Base-by-base conservation (phyloP, 2,888 invertebrate genomes). In the Diaprepes abbreviatus region DNA sequence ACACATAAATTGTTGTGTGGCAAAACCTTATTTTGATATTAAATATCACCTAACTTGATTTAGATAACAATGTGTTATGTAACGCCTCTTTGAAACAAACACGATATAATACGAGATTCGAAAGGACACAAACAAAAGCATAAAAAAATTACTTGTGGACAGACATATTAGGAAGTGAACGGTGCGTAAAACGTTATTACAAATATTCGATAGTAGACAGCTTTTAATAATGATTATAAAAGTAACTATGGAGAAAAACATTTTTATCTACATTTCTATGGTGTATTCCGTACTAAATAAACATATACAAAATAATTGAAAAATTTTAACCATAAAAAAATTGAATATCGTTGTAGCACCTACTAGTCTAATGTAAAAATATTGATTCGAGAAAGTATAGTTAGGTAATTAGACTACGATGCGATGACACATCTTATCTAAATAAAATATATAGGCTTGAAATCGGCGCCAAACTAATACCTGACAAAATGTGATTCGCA, bases 161-260 rank as follows among this genome's bases (percentile, higher is more conserved):
- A 5, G 24, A 19, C 14, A 10, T 33, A 43, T 43, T 43, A 43
- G 43, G 43, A 43, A 43, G 43, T 43, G 43, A 43, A 43, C n/a
- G 43, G 43, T 19, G 21, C 19, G 17, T 40, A 19, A 21, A 43
- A 43, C 3, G 21, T 43, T 43, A 43, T 43, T 43, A 5, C 4
- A 21, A 19, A 19, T 43, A n/a, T 19, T 21, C 43, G n/a, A 43
- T 43, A 12, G 12, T n/a, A 2, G 2, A 2, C 12, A 36, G 3
- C n/a, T 12, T 36, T 2, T 36, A 9, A 33, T 33, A 9, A 9
- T 7, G 33, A 33, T 10, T 33, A 10, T 33, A 5, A 33, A 9
- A 33, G 33, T 9, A 10, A 9, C 33, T 33, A 33, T 9, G 33
- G 10, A 33, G 10, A 33, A 33, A 2, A 9, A 33, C 10, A 10